Evolutionary conservation across 2,888 invertebrate genomes (phyloP).

Genomic region (Frankliniella intonsa): DNA sequence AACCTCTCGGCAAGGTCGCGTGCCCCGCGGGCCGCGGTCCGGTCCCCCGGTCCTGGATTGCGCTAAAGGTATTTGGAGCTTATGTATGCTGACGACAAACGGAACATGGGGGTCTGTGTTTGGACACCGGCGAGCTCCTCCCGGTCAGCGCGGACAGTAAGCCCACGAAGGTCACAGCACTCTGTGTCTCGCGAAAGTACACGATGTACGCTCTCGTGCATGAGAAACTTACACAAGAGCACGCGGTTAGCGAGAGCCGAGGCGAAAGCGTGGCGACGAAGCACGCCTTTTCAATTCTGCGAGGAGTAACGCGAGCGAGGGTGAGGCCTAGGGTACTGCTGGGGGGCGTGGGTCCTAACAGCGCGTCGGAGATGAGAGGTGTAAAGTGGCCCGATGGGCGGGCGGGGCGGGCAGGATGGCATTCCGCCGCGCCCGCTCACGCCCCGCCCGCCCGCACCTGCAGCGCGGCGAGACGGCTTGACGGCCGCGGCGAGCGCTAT

Average conservation of each 20-base stretch:
- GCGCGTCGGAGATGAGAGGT: not conserved
- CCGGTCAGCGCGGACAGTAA: no score
- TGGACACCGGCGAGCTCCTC: no score
- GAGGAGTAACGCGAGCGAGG: not conserved
- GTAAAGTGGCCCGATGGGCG: not conserved
- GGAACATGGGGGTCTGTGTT: not conserved
- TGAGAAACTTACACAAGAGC: no score
- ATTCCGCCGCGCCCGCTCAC: not conserved
- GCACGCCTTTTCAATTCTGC: not conserved
- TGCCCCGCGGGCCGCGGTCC: not conserved
- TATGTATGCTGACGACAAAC: not conserved
- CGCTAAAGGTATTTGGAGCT: not conserved
- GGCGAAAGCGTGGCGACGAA: no score
- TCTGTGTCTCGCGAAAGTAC: no score
- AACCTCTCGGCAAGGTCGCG: not conserved
- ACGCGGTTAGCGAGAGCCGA: no score
- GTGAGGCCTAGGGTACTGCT: not conserved
- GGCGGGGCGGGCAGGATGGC: not conserved
- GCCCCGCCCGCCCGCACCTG: no score
- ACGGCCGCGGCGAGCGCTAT: no score
- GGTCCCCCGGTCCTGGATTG: not conserved
- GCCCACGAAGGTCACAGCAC: no score
- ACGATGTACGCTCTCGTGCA: no score
- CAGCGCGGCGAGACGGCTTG: no score
- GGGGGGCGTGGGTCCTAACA: not conserved